These are phyloP conservation scores for Parotia lawesii DNA, from an alignment of 2,113 vertebrate species.

Conservation along the genomic window DNA sequence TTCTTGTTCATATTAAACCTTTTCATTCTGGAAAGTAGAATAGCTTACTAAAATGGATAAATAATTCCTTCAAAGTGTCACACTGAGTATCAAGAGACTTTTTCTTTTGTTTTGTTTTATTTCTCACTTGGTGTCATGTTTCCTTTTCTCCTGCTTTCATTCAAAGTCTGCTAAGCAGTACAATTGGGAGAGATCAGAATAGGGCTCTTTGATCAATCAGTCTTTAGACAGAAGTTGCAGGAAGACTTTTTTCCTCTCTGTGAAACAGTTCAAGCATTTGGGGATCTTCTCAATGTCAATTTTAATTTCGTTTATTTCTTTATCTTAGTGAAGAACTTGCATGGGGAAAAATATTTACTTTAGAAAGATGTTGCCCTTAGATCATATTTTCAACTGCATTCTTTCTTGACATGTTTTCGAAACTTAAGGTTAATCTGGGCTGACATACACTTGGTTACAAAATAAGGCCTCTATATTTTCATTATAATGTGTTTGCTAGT, in stretches of 20 bases:
- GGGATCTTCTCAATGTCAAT: constrained; percentile 33
- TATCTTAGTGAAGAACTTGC: not conserved
- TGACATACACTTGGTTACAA: not conserved
- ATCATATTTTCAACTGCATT: not conserved
- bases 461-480: not conserved
- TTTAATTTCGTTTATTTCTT: constrained; percentile 1
- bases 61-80: constrained; percentile 11
- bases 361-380: not conserved
- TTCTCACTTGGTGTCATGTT: not conserved
- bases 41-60: not conserved
- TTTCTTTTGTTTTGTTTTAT: not conserved
- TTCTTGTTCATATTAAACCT: not conserved
- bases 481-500: not conserved
- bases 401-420: not conserved
- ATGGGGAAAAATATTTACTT: not conserved
- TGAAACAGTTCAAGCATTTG: not conserved
- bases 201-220: constrained; percentile 3
- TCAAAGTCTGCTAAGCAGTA: not conserved
- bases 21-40: not conserved
- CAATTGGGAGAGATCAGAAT: not conserved
- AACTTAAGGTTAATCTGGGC: not conserved
- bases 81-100: not conserved
- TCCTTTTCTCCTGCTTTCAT: not conserved
- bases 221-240: not conserved
- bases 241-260: not conserved